These are phyloP conservation scores for Helobdella robusta DNA, from an alignment of 2,888 invertebrate species.

Conservation along the genomic window DNA sequence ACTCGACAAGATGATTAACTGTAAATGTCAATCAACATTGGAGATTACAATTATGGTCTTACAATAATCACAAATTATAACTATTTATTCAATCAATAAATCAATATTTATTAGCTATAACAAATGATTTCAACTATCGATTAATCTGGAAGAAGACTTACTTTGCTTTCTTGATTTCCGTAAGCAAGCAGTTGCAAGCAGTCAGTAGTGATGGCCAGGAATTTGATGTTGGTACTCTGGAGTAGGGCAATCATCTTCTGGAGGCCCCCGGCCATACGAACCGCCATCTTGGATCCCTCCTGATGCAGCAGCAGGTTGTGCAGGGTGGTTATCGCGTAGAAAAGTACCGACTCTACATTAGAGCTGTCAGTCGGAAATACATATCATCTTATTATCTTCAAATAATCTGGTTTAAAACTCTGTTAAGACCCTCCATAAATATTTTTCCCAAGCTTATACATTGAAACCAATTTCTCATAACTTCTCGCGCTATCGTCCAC, in stretches of 20 bases:
- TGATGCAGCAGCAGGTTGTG: conserved; percentile 94
- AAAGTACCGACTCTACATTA: conserved; percentile 89
- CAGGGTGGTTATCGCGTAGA: conserved; percentile 95
- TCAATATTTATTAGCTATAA: no score
- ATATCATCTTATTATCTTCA: no score
- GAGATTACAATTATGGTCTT: not conserved
- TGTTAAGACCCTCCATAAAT: no score
- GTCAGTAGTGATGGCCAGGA: conserved; percentile 96
- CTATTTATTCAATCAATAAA: no score
- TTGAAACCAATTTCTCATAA: no score
- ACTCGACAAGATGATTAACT: conserved; percentile 78
- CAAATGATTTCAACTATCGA: not conserved
- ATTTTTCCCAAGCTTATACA: no score
- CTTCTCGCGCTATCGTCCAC: no score
- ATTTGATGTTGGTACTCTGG: conserved; percentile 92
- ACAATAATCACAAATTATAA: not conserved
- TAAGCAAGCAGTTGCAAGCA: conserved; percentile 95
- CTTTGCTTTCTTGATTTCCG: conserved; percentile 92
- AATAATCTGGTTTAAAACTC: no score
- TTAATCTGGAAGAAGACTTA: conserved; percentile 34
- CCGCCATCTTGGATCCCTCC: conserved; percentile 96
- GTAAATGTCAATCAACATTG: conserved; percentile 24
- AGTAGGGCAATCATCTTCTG: conserved; percentile 66
- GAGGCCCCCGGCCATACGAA: conserved; percentile 88
- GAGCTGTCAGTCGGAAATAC: conserved; percentile 65